phyloP scores from a whole-genome alignment of 1,140 invertebrate genomes.

The Drosophila sechellia region DNA sequence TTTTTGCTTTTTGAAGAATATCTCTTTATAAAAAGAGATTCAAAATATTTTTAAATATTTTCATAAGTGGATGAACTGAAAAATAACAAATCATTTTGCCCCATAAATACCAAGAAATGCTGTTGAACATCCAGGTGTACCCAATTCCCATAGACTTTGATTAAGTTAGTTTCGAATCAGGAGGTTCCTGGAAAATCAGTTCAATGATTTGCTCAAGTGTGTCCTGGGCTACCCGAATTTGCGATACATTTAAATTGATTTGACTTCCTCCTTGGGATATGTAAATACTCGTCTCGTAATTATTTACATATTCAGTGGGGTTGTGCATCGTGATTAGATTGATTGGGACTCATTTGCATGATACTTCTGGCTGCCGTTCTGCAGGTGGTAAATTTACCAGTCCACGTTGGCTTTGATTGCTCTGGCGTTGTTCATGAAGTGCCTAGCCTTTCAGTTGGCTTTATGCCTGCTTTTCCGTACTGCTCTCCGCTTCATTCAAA shows the following conservation, averaged over 20 bases:
- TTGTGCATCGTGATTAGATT: slow-evolving; percentile 47
- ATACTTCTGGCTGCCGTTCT: slow-evolving; percentile 26
- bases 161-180: slow-evolving; percentile 9
- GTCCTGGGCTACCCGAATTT: slow-evolving; percentile 21
- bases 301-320: slow-evolving; percentile 43
- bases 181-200: slow-evolving; percentile 5
- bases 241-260: slow-evolving; percentile 17
- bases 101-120: no score
- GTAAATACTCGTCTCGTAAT: slow-evolving; percentile 38
- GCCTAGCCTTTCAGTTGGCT: slow-evolving; percentile 22
- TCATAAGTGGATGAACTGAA: no score
- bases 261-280: slow-evolving; percentile 24
- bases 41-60: not conserved
- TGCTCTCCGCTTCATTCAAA: slow-evolving; percentile 2
- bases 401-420: slow-evolving; percentile 35
- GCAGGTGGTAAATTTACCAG: slow-evolving; percentile 20
- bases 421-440: slow-evolving; percentile 56
- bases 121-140: no score
- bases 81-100: no score
- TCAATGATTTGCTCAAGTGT: not conserved
- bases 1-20: no score
- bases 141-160: slow-evolving; percentile 1
- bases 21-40: no score
- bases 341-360: slow-evolving; percentile 46
- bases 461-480: slow-evolving; percentile 27